Base-by-base conservation (phyloP, 1,140 invertebrate species). In the Halyomorpha halys region DNA sequence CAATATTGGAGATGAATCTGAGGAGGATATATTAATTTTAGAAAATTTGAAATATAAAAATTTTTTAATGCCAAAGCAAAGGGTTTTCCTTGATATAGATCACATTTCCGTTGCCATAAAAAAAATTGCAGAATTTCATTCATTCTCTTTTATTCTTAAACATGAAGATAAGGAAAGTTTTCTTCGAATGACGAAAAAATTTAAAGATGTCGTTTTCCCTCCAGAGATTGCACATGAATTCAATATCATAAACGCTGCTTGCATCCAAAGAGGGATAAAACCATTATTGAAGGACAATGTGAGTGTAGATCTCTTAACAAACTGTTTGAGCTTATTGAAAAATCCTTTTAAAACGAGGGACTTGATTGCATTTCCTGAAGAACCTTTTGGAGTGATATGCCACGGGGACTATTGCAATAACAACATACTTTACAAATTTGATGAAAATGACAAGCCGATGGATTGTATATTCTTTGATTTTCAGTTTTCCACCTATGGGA, bases 401-500 rank as follows among this genome's bases (percentile, higher is more conserved):
- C 80, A 82, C 67, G 80, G 80, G n/a, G 80, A 81, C 68, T 79
- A 76, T 66, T 80, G 78, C 75, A 76, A 74, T 53, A 81, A 81
- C 65, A 82, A 82, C 64, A 73, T 82, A 19, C 66, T 81, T 49
- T 82, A 77, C 69, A 74, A 73, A 65, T 73, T 76, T 27, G 67
- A 74, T 1, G 18, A 65, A 5, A 53, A 68, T n/a, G 68, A 63
- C 0, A 47, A 66, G 14, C 61, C 73, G 0, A 27, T 70, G 0
- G 68, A 69, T n/a, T 68, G 73, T 0, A 73, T 72, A 59, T 59
- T 79, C 2, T 66, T 79, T 19, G 78, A 80, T 64, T 75, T 77
- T 19, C 76, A 73, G 5, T 53, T 71, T 18, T 54, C 73, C 0
- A 64, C 62, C 19, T 77, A 77, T 59, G 66, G 71, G 0, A 73